Evolutionary conservation across 2,113 vertebrate genomes (phyloP), one percentile per base, ranked within the genome.

Genomic region (Hepsetus odoe): DNA sequence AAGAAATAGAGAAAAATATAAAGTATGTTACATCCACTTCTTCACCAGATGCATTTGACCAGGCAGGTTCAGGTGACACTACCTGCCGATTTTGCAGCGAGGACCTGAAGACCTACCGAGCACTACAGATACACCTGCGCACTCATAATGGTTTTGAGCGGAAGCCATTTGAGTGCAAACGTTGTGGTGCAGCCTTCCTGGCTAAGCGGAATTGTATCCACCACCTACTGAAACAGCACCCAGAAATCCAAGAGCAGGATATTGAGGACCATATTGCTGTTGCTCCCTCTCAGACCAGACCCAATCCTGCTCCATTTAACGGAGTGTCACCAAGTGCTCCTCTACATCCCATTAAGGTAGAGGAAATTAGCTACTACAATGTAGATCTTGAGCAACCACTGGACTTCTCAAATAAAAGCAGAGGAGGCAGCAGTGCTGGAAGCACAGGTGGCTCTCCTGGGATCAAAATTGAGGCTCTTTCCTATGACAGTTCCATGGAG

Each of bases 1-100:
- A 98, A 84, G 98, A 99, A 76, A 99, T 99, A 0, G 98, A 99
- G 89, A 98, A 96, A 82, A 96, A 98, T 86, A 99, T 99, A 0
- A 97, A 99, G 42, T 98, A 98, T 0, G 94, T 98, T 76, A 95
- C 95, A 1, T 85, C 93, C 42, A 80, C 78, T 0, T 22, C 83
- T 16, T 56, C 85, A n/a, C 83, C 80, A 55, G 91, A 93, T 49
- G 18, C 74, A 0, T 91, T 95, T 0, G 93, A 94, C 87, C 92
- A 93, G 83, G 90, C 90, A 1, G 91, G 93, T 6, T 91, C 84
- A 72, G 93, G 92, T 0, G 96, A 97, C 79, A 96, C 96, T 0
- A 88, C 94, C 2, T 99, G 97, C 86, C 92, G 93, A 56, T 94
- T 94, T 76, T 99, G 98, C 0, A 95, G 95, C 0, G 96, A 98